These are phyloP conservation scores for Casuarius casuarius DNA, from an alignment of 2,113 vertebrate species.

Conservation along the genomic window DNA sequence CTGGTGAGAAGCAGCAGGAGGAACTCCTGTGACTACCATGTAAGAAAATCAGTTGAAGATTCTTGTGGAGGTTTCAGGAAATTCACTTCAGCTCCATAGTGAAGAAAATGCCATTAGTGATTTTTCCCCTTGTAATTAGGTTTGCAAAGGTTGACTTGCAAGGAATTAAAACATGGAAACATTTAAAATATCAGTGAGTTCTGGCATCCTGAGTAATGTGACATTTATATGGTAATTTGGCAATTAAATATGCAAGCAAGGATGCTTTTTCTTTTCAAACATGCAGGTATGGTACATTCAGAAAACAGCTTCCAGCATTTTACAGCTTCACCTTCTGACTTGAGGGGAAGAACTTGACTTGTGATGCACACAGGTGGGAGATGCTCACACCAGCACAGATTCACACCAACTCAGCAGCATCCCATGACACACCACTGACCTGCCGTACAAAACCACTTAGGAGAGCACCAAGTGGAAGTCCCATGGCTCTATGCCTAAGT, in stretches of 20 bases:
- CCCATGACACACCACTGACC: neutral
- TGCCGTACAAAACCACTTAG: fast-evolving
- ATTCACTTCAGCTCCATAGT: neutral
- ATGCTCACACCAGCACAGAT: neutral
- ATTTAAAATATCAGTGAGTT: slow-evolving; percentile 54
- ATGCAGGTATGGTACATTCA: neutral
- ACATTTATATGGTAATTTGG: slow-evolving; percentile 68
- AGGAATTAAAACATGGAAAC: slow-evolving; percentile 51
- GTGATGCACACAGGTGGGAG: fast-evolving
- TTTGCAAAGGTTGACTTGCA: slow-evolving; percentile 56
- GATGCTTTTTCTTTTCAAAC: neutral
- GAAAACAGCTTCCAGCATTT: neutral
- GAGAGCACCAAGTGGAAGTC: neutral
- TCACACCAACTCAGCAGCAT: neutral
- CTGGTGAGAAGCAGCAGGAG: neutral
- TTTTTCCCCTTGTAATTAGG: slow-evolving; percentile 26
- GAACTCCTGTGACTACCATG: neutral
- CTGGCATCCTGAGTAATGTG: slow-evolving; percentile 34
- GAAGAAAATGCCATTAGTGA: neutral
- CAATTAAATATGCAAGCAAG: slow-evolving; percentile 48
- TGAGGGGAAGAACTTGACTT: neutral
- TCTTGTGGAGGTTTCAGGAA: neutral
- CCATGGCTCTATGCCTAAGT: neutral
- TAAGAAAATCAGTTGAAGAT: neutral
- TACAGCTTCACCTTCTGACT: neutral